Conservation (phyloP, 2,888 invertebrate genomes). For the Didymodactylos carnosus region DNA sequence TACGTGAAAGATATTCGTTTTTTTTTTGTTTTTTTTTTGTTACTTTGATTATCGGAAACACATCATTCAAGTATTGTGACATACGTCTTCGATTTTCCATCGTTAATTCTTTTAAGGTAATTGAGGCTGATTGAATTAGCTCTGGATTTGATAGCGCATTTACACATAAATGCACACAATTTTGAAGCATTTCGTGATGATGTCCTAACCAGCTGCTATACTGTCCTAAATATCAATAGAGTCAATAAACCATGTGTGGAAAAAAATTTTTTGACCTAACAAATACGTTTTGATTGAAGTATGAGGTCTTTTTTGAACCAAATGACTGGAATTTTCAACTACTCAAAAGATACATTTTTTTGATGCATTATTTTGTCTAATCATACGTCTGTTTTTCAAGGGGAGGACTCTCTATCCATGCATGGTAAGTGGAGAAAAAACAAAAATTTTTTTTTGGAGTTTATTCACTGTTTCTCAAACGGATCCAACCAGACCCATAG, state of each 20-base stretch:
- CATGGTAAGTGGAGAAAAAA: too few species aligned
- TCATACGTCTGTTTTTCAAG: too few species aligned
- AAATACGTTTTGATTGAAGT: too few species aligned
- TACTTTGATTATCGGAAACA: neutral
- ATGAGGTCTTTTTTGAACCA: too few species aligned
- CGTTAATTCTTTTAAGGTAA: conserved; percentile 68
- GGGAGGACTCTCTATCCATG: too few species aligned
- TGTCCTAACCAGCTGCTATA: conserved; percentile 66
- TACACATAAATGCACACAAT: conserved; percentile 49
- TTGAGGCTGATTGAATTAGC: conserved; percentile 53
- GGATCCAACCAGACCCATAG: too few species aligned
- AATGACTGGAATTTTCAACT: too few species aligned
- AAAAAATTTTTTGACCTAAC: neutral
- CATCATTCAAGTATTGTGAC: conserved; percentile 18
- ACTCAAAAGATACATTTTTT: too few species aligned
- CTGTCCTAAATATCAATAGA: conserved; percentile 40
- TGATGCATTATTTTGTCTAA: too few species aligned
- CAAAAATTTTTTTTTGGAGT: too few species aligned
- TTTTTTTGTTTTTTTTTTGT: neutral
- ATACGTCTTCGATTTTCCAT: conserved; percentile 57
- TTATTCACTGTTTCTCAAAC: too few species aligned
- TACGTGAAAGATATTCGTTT: neutral
- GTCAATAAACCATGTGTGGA: neutral
- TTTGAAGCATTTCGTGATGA: conserved; percentile 48
- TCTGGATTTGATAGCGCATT: conserved; percentile 45